Evolutionary conservation across 2,797 vertebrate genomes (phyloP).

Genomic region (Takifugu rubripes): DNA sequence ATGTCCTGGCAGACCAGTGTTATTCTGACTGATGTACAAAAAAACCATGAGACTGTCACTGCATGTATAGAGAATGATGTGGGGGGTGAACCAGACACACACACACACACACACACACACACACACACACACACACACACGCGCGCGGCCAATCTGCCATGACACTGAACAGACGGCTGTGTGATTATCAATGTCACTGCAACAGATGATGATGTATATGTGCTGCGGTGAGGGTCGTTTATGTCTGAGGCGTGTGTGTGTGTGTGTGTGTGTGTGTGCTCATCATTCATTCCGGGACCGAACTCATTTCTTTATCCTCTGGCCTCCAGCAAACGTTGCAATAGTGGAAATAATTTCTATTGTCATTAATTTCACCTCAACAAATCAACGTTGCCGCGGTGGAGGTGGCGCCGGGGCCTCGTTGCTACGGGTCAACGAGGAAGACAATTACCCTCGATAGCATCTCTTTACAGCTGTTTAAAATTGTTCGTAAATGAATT

Average conservation of each 20-base stretch:
- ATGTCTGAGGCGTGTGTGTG: too few relatives aligned
- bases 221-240: too few relatives aligned
- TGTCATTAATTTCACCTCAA: constrained; percentile 47
- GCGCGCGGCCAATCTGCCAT: too few relatives aligned
- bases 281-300: constrained; percentile 57
- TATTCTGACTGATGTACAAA: too few relatives aligned
- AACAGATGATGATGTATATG: too few relatives aligned
- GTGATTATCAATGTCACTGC: too few relatives aligned
- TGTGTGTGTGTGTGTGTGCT: constrained; percentile 47
- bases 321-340: constrained; percentile 43
- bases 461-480: constrained; percentile 17
- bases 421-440: constrained; percentile 20
- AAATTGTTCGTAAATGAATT: constrained; percentile 44
- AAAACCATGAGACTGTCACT: too few relatives aligned
- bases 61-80: too few relatives aligned
- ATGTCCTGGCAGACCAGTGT: too few relatives aligned
- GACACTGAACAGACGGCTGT: too few relatives aligned
- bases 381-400: constrained; percentile 34
- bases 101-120: background rate
- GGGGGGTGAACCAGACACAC: background rate
- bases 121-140: too few relatives aligned
- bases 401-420: constrained; percentile 31
- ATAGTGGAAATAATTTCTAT: constrained; percentile 47
- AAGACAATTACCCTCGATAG: constrained; percentile 28
- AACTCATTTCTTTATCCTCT: constrained; percentile 57